A percentile compares a stretch with the other conserved stretches of the same genome.
Conservation (phyloP, 2,888 invertebrate species). For the Cabera pusaria region DNA sequence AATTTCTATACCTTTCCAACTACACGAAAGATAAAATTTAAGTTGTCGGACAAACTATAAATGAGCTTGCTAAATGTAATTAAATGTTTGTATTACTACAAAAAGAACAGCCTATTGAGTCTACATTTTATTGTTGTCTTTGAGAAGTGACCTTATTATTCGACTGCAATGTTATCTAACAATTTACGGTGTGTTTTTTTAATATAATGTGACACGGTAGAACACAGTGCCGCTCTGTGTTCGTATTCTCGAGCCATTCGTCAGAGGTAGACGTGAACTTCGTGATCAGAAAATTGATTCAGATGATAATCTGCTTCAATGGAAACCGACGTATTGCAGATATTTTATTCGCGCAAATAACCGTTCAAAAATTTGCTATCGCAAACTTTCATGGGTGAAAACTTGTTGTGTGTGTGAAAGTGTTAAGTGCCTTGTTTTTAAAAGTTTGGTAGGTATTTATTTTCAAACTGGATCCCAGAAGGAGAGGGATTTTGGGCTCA, state of each 20-base stretch:
- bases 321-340: slow-evolving; percentile 34
- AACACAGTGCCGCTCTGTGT: slow-evolving; percentile 23
- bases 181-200: too few species aligned
- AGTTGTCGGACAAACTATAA: too few species aligned
- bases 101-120: too few species aligned
- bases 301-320: slow-evolving; percentile 59
- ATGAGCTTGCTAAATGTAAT: too few species aligned
- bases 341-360: slow-evolving; percentile 20
- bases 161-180: too few species aligned
- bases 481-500: slow-evolving; percentile 54
- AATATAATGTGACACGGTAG: slow-evolving; percentile 10
- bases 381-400: slow-evolving; percentile 12
- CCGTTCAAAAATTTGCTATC: slow-evolving; percentile 17
- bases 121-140: too few species aligned
- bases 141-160: too few species aligned
- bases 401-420: slow-evolving; percentile 33
- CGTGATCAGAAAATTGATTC: slow-evolving; percentile 66
- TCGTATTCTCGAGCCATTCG: slow-evolving; percentile 20
- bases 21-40: too few species aligned
- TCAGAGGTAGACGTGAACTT: slow-evolving; percentile 46
- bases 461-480: slow-evolving; percentile 61
- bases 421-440: slow-evolving; percentile 26
- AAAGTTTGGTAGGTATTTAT: slow-evolving; percentile 27
- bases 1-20: slow-evolving; percentile 6
- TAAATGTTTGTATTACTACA: too few species aligned